Conservation (phyloP, 2,888 invertebrate genomes). For the Gonocerus acuteangulatus region DNA sequence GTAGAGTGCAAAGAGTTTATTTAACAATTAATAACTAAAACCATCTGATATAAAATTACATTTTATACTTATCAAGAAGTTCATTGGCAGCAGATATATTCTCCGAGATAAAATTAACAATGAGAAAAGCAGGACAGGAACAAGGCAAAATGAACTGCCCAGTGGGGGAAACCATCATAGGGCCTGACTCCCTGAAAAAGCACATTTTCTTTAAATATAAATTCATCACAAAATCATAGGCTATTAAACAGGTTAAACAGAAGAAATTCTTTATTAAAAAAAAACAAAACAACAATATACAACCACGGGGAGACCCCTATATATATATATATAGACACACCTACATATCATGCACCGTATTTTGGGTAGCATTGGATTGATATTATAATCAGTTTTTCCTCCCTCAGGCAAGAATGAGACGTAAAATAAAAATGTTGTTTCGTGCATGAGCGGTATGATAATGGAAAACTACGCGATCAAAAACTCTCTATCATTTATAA, state of each 20-base stretch:
- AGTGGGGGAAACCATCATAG: constrained; percentile 85
- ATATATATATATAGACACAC: no score
- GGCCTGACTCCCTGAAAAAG: constrained; percentile 77
- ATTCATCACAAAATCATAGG: background rate
- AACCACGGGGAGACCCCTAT: no score
- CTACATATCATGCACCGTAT: no score
- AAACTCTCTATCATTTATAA: background rate
- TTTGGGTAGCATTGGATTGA: no score
- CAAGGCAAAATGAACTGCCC: constrained; percentile 90
- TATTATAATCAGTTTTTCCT: no score
- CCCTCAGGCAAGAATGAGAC: no score
- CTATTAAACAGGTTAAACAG: no score
- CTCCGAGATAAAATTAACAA: constrained; percentile 73
- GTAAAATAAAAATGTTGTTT: no score
- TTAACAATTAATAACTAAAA: background rate
- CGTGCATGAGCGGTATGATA: no score
- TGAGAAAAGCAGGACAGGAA: constrained; percentile 77
- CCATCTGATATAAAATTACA: constrained; percentile 48
- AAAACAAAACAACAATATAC: background rate
- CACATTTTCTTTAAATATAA: background rate
- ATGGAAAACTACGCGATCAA: background rate
- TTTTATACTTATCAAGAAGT: constrained; percentile 64
- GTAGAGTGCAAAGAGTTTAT: no score
- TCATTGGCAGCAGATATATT: constrained; percentile 67
- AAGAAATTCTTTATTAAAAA: no score